Percentiles rank a stretch among this genome's conserved stretches.
These are phyloP conservation scores for Triplophysa bombifrons DNA, from an alignment of 2,797 vertebrate species.

Conservation along the genomic window DNA sequence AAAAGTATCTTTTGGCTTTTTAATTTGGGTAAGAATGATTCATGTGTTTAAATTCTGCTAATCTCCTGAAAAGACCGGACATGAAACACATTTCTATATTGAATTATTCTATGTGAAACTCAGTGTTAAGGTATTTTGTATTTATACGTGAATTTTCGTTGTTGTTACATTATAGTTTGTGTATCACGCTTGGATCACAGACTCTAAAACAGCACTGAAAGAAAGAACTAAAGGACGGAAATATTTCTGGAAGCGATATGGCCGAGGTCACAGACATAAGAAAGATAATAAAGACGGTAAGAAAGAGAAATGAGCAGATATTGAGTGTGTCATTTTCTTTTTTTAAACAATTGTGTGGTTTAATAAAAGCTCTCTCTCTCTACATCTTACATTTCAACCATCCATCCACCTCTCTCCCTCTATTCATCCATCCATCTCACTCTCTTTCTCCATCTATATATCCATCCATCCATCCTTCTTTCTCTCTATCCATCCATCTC, in stretches of 20 bases:
- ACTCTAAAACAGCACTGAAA: constrained; percentile 92
- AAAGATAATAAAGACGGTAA: constrained; percentile 76
- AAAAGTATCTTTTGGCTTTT: neutral
- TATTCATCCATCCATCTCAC: no score
- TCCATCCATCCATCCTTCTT: no score
- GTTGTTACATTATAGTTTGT: constrained; percentile 83
- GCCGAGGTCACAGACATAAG: constrained; percentile 71
- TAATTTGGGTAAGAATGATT: neutral
- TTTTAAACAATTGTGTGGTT: neutral
- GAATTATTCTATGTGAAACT: neutral
- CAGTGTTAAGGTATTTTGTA: neutral
- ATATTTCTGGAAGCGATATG: constrained; percentile 83
- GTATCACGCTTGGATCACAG: constrained; percentile 96
- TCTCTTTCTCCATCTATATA: no score
- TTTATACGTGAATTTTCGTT: neutral
- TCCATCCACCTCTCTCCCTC: no score
- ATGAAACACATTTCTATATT: neutral
- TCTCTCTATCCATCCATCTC: no score
- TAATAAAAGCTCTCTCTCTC: neutral
- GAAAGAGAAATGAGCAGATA: no score
- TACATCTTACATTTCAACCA: no score
- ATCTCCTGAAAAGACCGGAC: constrained; percentile 24
- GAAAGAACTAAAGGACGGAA: constrained; percentile 87
- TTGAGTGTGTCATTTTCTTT: neutral
- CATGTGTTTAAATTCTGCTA: neutral